Evolutionary conservation across 2,888 invertebrate species (phyloP), one percentile per base, ranked within the genome.

Genomic region (Villa cingulata): DNA sequence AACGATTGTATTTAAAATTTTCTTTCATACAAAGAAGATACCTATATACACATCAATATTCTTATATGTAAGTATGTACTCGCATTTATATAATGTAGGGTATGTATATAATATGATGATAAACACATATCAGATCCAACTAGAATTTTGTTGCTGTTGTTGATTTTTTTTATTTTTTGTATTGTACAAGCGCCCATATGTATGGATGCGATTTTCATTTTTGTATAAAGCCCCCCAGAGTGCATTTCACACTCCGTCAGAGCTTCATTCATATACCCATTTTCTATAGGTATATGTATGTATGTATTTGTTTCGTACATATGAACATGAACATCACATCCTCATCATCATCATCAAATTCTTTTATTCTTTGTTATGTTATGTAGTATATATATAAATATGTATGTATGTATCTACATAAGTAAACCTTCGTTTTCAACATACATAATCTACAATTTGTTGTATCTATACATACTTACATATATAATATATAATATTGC

Each of bases 191-290:
- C 66, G 67, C 67, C 67, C 67, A 68, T 68, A 67, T 65, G 68
- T 66, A 66, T 68, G 64, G 66, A 65, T 67, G 66, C 67, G 67
- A 67, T 66, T 67, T 68, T 68, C 65, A 68, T 68, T 68, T 68
- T 68, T 64, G 66, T 68, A 66, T 68, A 68, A 64, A 63, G 68
- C 68, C 63, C 68, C 68, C 68, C 56, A 65, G 68, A 65, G 68
- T 67, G 67, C 68, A 68, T 68, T 68, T 68, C 68, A 65, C 68
- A 68, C 68, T 68, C 67, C 59, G 59, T 58, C 59, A 58, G 54
- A 29, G 32, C 46, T 46, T 36, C 45, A 39, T 39, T 14, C 12
- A 27, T 27, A 6, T 10, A n/a, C n/a, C n/a, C n/a, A n/a, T n/a
- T n/a, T n/a, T n/a, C n/a, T n/a, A n/a, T n/a, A n/a, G n/a, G n/a